Evolutionary conservation across 1,140 invertebrate species (phyloP).

Genomic region (Megalopta genalis): DNA sequence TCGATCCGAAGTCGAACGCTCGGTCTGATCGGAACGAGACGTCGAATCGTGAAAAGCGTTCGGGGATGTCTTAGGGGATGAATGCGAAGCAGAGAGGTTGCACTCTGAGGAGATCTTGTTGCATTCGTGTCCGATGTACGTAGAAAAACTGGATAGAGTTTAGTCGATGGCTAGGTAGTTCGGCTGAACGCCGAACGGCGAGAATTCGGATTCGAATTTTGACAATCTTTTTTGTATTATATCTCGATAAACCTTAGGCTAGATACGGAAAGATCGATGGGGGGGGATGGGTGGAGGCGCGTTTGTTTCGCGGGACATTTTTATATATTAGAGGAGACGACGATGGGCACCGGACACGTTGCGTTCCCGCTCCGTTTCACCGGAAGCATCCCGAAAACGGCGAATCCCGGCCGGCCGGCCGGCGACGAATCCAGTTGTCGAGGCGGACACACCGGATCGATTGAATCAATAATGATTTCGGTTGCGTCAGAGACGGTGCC

Average conservation of each 20-base stretch:
- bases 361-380: no score
- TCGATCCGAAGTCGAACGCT: no score
- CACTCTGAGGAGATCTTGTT: no score
- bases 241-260: constrained; percentile 68
- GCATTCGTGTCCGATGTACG: no score
- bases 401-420: no score
- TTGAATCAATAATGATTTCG: constrained; percentile 35
- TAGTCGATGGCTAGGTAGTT: constrained; percentile 58
- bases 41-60: no score
- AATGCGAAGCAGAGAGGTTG: no score
- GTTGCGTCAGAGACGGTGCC: constrained; percentile 10
- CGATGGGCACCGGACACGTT: neutral
- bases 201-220: constrained; percentile 71
- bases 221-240: constrained; percentile 78
- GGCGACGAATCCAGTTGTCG: no score
- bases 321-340: constrained; percentile 19
- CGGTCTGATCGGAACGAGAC: no score
- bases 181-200: constrained; percentile 14
- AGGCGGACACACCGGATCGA: neutral
- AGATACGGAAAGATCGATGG: constrained; percentile 9
- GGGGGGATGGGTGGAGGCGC: neutral
- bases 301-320: constrained; percentile 6
- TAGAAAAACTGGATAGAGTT: neutral
- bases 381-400: no score
- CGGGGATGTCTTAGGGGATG: no score